A percentile compares a stretch with the other conserved stretches of the same genome.
Evolutionary conservation across 2,888 invertebrate genomes (phyloP).

Genomic region (Scelioninae gen. 2): DNA sequence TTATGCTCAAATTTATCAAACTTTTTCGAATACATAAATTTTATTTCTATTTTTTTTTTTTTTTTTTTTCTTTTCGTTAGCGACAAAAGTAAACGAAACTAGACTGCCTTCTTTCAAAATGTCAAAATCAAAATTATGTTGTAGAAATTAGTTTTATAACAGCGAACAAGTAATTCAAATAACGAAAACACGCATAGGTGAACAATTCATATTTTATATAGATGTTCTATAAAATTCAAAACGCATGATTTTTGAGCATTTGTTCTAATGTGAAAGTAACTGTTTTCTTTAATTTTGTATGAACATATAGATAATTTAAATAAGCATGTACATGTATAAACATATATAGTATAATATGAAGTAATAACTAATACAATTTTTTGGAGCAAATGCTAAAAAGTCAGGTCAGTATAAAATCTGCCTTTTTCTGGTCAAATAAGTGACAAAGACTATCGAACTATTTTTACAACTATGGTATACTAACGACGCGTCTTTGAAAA

Average conservation of each 20-base stretch:
- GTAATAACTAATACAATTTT: not conserved
- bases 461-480: constrained; percentile 16
- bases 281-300: constrained; percentile 2
- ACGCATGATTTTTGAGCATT: constrained; percentile 7
- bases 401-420: constrained; percentile 2
- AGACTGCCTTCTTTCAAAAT: constrained; percentile 16
- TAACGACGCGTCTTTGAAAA: constrained; percentile 3
- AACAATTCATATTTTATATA: constrained; percentile 11
- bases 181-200: constrained; percentile 16
- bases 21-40: not conserved
- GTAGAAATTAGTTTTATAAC: not conserved
- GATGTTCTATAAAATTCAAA: not conserved
- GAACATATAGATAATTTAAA: not conserved
- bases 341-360: not conserved
- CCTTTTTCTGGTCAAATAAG: constrained; percentile 16
- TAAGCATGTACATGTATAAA: not conserved
- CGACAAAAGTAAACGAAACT: not conserved
- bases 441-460: constrained; percentile 8
- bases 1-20: constrained; percentile 6
- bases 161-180: not conserved
- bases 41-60: not conserved
- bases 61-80: not conserved
- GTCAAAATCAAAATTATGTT: constrained; percentile 8
- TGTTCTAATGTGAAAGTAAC: not conserved
- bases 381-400: constrained; percentile 12